These are phyloP conservation scores for Myotis daubentonii DNA, from an alignment of 2,797 vertebrate genomes.

Conservation along the genomic window DNA sequence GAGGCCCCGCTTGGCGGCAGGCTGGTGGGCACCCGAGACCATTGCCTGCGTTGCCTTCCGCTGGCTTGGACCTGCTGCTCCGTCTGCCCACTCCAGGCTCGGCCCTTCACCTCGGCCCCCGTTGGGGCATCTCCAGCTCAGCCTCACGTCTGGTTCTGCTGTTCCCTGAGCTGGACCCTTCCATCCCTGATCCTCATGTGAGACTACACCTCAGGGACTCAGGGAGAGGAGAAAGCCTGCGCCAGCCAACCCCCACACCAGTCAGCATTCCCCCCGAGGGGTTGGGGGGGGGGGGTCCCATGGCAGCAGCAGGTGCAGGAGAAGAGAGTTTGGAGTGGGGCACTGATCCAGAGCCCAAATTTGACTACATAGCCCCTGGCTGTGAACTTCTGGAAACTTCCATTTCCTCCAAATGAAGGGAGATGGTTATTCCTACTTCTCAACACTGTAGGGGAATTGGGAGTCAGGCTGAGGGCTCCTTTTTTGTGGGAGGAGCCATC, in stretches of 20 bases:
- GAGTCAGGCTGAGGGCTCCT: neutral
- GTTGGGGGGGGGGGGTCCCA: rapidly evolving
- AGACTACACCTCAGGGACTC: neutral
- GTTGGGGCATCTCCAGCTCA: rapidly evolving
- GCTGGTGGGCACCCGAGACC: too few relatives aligned
- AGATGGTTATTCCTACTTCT: neutral
- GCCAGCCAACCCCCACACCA: neutral
- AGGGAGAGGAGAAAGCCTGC: neutral
- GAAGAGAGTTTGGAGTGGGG: neutral
- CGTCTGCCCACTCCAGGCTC: rapidly evolving
- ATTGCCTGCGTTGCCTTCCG: rapidly evolving
- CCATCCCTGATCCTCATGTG: neutral
- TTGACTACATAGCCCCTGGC: neutral
- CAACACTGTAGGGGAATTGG: neutral
- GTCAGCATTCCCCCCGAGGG: neutral
- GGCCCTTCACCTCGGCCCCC: rapidly evolving
- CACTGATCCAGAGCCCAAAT: neutral
- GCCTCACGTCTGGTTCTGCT: neutral
- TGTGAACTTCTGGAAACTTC: neutral
- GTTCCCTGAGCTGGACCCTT: neutral
- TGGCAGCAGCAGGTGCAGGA: neutral
- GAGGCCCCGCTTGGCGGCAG: neutral
- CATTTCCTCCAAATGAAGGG: neutral
- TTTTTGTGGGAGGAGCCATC: neutral
- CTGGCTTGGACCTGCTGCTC: too few relatives aligned